These are phyloP conservation scores for Brachionus paranguensis DNA, from an alignment of 1,140 invertebrate genomes.

Conservation along the genomic window DNA sequence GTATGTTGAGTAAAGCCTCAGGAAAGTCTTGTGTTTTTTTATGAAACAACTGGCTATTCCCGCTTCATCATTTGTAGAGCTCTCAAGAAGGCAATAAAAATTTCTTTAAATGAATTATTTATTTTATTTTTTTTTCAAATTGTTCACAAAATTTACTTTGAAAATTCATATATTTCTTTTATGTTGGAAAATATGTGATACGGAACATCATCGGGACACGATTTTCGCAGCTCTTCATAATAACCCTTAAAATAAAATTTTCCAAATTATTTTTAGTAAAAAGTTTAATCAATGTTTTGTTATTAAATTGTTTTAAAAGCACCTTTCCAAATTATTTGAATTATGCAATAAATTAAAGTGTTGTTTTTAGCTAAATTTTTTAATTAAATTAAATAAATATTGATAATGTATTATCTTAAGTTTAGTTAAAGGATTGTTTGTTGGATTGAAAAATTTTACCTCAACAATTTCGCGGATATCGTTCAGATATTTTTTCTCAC, in stretches of 20 bases:
- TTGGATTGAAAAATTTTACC: neutral
- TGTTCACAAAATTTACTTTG: neutral
- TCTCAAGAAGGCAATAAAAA: conserved; percentile 15
- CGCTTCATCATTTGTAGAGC: conserved; percentile 15
- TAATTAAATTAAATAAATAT: too few species aligned
- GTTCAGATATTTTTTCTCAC: conserved; percentile 34
- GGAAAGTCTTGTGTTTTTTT: conserved; percentile 25
- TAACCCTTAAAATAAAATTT: conserved; percentile 16
- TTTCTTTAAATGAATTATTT: neutral
- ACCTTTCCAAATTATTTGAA: neutral
- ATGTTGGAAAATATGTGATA: conserved; percentile 33
- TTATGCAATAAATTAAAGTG: neutral
- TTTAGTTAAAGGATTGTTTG: neutral
- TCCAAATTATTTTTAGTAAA: neutral
- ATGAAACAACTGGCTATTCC: conserved; percentile 33
- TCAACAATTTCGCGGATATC: conserved; percentile 34
- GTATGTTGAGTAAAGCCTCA: conserved; percentile 28
- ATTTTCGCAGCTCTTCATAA: neutral
- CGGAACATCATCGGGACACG: neutral
- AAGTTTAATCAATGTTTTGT: neutral
- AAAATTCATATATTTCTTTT: conserved; percentile 33
- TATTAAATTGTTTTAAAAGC: neutral
- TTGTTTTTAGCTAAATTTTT: too few species aligned
- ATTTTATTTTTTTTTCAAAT: neutral
- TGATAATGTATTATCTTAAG: neutral